A percentile compares a stretch with the other conserved stretches of the same genome.
phyloP scores from a whole-genome alignment of 2,888 invertebrate genomes.

The Leptopilina drosophilae region DNA sequence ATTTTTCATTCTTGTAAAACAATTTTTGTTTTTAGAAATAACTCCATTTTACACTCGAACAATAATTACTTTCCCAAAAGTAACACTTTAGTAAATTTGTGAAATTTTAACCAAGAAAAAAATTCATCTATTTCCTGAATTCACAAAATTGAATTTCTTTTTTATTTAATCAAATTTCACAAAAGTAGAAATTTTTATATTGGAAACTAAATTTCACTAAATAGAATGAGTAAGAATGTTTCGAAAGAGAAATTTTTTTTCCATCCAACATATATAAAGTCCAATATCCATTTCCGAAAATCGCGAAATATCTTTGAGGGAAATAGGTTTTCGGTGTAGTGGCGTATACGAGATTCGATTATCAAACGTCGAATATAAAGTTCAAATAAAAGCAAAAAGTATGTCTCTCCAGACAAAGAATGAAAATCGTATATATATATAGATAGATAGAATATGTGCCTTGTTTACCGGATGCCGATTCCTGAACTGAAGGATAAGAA shows the following conservation, averaged over 20 bases:
- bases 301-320: conserved; percentile 32
- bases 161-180: no score
- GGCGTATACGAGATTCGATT: conserved; percentile 41
- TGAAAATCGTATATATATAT: conserved; percentile 22
- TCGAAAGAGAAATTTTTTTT: not conserved
- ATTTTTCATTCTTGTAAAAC: no score
- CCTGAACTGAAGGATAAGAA: conserved; percentile 55
- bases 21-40: no score
- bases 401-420: conserved; percentile 46
- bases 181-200: no score
- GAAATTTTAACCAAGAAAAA: no score
- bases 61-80: no score
- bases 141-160: no score
- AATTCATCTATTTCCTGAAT: no score
- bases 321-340: conserved; percentile 9
- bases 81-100: no score
- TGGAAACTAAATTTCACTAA: no score
- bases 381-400: conserved; percentile 12
- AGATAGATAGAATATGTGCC: conserved; percentile 47
- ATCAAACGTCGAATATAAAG: conserved; percentile 42
- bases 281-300: conserved; percentile 19
- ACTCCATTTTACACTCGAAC: no score
- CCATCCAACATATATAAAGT: not conserved
- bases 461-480: conserved; percentile 51
- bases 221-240: no score